phyloP scores from a whole-genome alignment of 2,888 invertebrate species.

The Melanophora roralis region DNA sequence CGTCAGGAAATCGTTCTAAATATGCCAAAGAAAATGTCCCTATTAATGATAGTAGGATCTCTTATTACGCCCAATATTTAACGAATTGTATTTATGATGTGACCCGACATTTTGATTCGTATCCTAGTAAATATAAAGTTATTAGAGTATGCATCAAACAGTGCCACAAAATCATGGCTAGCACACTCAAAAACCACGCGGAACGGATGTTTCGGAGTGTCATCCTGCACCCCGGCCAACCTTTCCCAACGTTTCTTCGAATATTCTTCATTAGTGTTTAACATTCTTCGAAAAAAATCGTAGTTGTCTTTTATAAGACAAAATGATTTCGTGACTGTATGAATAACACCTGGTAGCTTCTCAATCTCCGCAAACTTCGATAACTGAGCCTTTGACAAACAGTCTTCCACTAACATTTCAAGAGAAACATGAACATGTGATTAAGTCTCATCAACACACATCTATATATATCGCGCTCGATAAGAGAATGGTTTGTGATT shows the following conservation, averaged over 20 bases:
- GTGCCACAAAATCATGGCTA: too few relatives aligned
- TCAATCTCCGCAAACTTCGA: neutral
- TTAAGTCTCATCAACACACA: conserved; percentile 51
- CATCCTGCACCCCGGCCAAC: neutral
- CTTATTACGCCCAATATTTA: too few relatives aligned
- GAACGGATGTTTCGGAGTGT: too few relatives aligned
- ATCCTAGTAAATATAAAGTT: too few relatives aligned
- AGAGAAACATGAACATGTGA: conserved; percentile 64
- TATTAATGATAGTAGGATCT: too few relatives aligned
- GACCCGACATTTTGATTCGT: too few relatives aligned
- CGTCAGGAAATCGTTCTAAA: too few relatives aligned
- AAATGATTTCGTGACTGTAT: neutral
- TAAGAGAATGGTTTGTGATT: conserved; percentile 70
- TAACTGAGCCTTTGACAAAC: neutral
- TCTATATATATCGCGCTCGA: conserved; percentile 65
- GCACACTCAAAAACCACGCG: too few relatives aligned
- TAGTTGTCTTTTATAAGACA: neutral
- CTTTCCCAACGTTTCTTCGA: neutral
- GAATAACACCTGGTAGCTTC: neutral
- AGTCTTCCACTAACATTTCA: conserved; percentile 35
- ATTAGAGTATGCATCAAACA: too few relatives aligned
- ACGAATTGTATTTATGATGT: too few relatives aligned
- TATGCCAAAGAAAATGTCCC: too few relatives aligned
- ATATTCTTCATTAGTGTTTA: neutral
- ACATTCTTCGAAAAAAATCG: neutral